These are phyloP conservation scores for Perca schrenkii DNA, from an alignment of 2,113 vertebrate species.

Conservation along the genomic window DNA sequence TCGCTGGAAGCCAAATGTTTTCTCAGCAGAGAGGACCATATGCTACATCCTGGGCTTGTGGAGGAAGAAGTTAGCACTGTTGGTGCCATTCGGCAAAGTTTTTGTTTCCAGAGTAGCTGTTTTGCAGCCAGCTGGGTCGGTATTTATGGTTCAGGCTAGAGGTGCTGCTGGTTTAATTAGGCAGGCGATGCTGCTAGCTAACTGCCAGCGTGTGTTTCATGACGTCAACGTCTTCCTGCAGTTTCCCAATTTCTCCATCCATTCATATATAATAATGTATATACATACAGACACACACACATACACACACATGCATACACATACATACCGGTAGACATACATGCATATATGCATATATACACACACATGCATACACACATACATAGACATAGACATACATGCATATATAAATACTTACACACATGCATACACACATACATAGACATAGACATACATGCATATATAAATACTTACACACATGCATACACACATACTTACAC, in stretches of 20 bases:
- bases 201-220: background rate
- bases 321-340: too few relatives aligned
- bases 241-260: background rate
- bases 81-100: background rate
- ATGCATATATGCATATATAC: too few relatives aligned
- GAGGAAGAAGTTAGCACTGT: background rate
- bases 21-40: conserved; percentile 33
- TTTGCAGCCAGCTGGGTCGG: conserved; percentile 42
- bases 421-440: too few relatives aligned
- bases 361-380: too few relatives aligned
- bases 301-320: too few relatives aligned
- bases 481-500: too few relatives aligned
- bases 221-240: background rate
- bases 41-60: background rate
- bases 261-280: too few relatives aligned
- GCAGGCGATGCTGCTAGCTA: background rate
- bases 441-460: too few relatives aligned
- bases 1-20: background rate
- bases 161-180: conserved; percentile 14
- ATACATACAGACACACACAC: too few relatives aligned
- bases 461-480: too few relatives aligned
- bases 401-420: too few relatives aligned
- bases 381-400: too few relatives aligned
- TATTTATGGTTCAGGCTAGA: background rate
- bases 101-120: conserved; percentile 3